Conservation (phyloP, 2,888 invertebrate species). For the Eulithis prunata region DNA sequence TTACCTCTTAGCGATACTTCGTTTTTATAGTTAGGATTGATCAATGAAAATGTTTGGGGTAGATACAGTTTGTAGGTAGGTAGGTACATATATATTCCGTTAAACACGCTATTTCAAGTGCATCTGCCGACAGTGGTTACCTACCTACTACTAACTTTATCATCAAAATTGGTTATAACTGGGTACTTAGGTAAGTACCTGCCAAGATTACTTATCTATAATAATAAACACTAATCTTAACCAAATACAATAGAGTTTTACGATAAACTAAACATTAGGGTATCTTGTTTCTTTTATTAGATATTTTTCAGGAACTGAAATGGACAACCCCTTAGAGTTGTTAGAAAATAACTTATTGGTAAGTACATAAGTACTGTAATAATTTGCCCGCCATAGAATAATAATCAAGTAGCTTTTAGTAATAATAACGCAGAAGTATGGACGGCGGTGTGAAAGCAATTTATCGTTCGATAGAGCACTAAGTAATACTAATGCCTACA, state of each 20-base stretch:
- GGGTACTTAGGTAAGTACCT: constrained; percentile 4
- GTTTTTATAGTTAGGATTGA: no score
- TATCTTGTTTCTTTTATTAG: constrained; percentile 9
- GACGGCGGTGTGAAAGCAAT: no score
- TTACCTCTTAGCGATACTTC: no score
- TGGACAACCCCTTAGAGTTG: background rate
- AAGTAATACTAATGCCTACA: no score
- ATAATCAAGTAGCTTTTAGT: no score
- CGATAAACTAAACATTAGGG: constrained; percentile 22
- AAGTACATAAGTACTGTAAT: no score
- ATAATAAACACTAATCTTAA: constrained; percentile 32
- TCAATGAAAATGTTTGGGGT: no score
- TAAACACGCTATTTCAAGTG: background rate
- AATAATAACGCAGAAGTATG: no score
- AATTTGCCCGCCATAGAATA: no score
- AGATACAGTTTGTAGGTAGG: no score
- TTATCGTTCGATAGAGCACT: no score
- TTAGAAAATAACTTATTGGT: background rate
- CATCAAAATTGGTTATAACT: constrained; percentile 14
- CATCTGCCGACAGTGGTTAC: background rate
- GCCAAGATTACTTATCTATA: constrained; percentile 30
- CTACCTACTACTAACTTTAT: background rate
- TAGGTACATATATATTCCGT: no score
- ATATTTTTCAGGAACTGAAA: constrained; percentile 2
- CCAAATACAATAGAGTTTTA: constrained; percentile 21